Evolutionary conservation across 1,140 invertebrate genomes (phyloP), one percentile per base, ranked within the genome.

Genomic region (Dreissena rostriformis): DNA sequence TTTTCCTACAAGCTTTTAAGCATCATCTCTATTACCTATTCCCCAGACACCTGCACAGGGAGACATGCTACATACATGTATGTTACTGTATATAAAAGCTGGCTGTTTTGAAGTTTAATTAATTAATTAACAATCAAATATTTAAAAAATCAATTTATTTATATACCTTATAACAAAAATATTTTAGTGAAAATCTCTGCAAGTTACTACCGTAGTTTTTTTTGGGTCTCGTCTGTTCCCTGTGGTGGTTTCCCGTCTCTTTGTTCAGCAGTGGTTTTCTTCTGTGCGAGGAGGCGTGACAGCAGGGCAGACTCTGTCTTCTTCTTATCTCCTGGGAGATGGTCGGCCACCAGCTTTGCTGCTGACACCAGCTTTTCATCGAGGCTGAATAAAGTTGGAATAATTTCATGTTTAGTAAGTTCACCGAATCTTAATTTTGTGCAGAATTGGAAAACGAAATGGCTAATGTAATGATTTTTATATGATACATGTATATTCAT

Each of bases 261-360:
- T 22, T 75, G 73, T 6, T 75, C 22, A 26, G 73, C 73, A n/a
- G 73, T 61, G 0, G 73, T 75, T 55, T 75, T 26, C 24, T 67
- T 67, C n/a, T 78, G 75, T 6, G 19, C 4, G 11, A 78, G 49
- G 12, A 78, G 49, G 17, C 68, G 61, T 49, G 39, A 39, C n/a
- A 78, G 49, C 28, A 78, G 29, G 14, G 24, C 61, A 24, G 63
- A 52, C 26, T 78, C 75, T 52, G 57, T 67, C 65, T 52, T 28
- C 22, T 52, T 28, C 2, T 7, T n/a, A 10, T 78, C 52, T 11
- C 75, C 75, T 51, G 75, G 75, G 0, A 78, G 65, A 26, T 66
- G 24, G n/a, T 78, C 26, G 0, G 63, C 66, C 28, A 78, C 17
- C 19, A 67, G 28, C 52, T 67, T 19, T 49, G 75, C 63, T n/a